Evolutionary conservation across 2,888 invertebrate genomes (phyloP).

Genomic region (Zygaena filipendulae): DNA sequence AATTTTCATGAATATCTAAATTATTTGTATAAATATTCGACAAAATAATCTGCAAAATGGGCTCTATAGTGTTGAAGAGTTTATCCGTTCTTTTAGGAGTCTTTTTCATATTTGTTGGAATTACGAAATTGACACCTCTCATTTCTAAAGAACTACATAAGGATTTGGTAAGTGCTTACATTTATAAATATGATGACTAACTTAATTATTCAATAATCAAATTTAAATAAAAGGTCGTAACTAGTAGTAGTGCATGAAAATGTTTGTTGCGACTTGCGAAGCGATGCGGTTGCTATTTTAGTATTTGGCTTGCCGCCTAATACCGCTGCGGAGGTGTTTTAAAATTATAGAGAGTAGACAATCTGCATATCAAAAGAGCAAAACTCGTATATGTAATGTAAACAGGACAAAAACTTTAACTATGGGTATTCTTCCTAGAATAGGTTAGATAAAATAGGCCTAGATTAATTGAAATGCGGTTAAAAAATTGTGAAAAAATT

Average conservation of each 20-base stretch:
- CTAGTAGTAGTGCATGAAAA: slow-evolving; percentile 47
- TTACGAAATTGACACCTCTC: slow-evolving; percentile 90
- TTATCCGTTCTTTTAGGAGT: slow-evolving; percentile 91
- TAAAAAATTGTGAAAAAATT: no score
- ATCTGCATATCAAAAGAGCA: no score
- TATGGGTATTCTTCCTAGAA: no score
- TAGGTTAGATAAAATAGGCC: no score
- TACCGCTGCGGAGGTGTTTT: slow-evolving; percentile 42
- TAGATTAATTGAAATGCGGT: no score
- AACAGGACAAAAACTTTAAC: no score
- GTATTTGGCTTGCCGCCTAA: slow-evolving; percentile 67
- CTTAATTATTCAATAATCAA: slow-evolving; percentile 13
- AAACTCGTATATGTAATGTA: no score
- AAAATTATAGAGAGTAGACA: no score
- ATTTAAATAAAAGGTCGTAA: slow-evolving; percentile 37
- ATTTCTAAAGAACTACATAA: slow-evolving; percentile 96
- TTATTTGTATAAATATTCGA: no score
- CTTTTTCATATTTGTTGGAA: slow-evolving; percentile 95
- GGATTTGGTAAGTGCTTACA: slow-evolving; percentile 82
- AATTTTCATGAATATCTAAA: no score
- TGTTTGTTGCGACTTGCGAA: slow-evolving; percentile 55
- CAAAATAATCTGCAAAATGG: slow-evolving; percentile 43
- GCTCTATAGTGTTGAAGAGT: slow-evolving; percentile 86
- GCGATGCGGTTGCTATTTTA: slow-evolving; percentile 58
- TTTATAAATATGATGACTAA: slow-evolving; percentile 14